Evolutionary conservation across 2,113 vertebrate genomes (phyloP).

Genomic region (Solea senegalensis): DNA sequence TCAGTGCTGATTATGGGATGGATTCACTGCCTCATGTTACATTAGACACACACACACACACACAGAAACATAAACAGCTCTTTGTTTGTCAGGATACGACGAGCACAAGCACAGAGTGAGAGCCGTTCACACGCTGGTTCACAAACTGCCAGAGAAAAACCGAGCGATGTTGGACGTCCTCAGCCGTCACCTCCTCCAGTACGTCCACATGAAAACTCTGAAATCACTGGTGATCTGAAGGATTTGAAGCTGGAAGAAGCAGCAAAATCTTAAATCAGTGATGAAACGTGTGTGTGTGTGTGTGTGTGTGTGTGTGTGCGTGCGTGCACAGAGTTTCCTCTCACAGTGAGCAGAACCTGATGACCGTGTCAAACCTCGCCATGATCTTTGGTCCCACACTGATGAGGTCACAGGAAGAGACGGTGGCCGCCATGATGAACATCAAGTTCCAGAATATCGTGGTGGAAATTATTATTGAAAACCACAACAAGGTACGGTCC

Average conservation of each 20-base stretch:
- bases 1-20: not conserved
- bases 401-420: constrained; percentile 98
- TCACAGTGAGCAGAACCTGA: constrained; percentile 94
- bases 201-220: constrained; percentile 44
- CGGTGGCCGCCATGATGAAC: constrained; percentile 99
- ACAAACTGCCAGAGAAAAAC: constrained; percentile 96
- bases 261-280: too few relatives aligned
- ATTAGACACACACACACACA: not conserved
- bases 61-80: not conserved
- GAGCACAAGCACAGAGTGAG: constrained; percentile 95
- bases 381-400: constrained; percentile 97
- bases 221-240: too few relatives aligned
- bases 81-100: constrained; percentile 87
- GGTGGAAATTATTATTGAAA: constrained; percentile 97
- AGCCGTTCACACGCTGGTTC: constrained; percentile 93
- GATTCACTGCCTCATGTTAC: not conserved
- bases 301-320: too few relatives aligned
- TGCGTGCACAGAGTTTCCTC: constrained; percentile 89
- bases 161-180: constrained; percentile 94
- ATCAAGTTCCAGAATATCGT: constrained; percentile 99
- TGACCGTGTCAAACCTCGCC: constrained; percentile 97
- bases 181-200: constrained; percentile 93
- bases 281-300: constrained; percentile 1
- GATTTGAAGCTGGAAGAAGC: too few relatives aligned
- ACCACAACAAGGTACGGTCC: constrained; percentile 89